Conservation (phyloP, 2,113 vertebrate genomes). For the Ornithorhynchus anatinus region DNA sequence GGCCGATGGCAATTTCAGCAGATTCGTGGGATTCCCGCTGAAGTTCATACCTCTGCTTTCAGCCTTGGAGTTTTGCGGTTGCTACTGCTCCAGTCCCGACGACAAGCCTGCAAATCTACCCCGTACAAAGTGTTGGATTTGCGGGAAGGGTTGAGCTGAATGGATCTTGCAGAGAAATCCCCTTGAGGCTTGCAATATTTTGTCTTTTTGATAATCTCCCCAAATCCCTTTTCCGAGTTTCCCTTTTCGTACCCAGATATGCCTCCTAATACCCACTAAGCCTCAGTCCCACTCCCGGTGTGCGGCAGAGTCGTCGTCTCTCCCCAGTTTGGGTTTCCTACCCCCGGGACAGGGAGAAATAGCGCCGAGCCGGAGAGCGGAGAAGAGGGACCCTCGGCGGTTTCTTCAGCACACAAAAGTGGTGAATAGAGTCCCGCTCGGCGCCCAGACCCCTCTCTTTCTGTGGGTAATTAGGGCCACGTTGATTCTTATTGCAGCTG, state of each 20-base stretch:
- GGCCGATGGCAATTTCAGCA: background rate
- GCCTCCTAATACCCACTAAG: background rate
- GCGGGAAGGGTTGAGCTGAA: background rate
- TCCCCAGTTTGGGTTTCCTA: conserved; percentile 50
- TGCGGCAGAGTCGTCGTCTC: conserved; percentile 51
- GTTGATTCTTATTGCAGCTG: conserved; percentile 70
- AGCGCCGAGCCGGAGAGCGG: conserved; percentile 27
- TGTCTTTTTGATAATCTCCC: conserved; percentile 5
- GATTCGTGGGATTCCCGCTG: conserved; percentile 11
- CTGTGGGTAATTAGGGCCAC: conserved; percentile 70
- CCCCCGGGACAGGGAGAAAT: conserved; percentile 26
- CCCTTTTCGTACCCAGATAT: conserved; percentile 1
- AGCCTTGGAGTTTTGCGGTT: conserved; percentile 35
- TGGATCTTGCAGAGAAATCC: background rate
- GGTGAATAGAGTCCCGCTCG: conserved; percentile 24
- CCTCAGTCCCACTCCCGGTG: background rate
- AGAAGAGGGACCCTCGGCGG: conserved; percentile 40
- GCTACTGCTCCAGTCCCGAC: background rate
- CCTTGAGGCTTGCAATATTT: conserved; percentile 5
- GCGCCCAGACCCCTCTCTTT: conserved; percentile 23
- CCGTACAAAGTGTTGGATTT: background rate
- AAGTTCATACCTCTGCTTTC: conserved; percentile 3
- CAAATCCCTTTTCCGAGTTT: background rate
- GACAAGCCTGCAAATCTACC: conserved; percentile 13
- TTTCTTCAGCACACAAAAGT: background rate